Base-by-base conservation (phyloP, 2,888 invertebrate genomes). In the Lepidonotus clava region DNA sequence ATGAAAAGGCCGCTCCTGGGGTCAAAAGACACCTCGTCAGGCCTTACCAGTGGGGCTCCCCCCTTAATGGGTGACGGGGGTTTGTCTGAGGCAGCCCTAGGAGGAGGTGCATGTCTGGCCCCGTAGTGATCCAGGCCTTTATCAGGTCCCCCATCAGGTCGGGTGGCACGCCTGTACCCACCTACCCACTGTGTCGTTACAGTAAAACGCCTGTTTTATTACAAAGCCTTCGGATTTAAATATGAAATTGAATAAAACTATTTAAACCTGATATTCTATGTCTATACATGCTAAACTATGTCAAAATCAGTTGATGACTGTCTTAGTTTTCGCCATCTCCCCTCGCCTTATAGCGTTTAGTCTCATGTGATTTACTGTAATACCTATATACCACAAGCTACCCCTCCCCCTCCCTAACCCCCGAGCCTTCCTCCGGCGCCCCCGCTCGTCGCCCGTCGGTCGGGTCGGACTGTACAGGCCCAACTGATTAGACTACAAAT, bases 111-210 rank as follows among this genome's bases (percentile, higher is more conserved):
- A 21, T 71, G 71, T 71, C 71, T 71, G 71, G 71, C 36, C 71
- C 38, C 71, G 34, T 21, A 38, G 36, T 71, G 71, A 71, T 71
- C 71, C 71, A 71, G 18, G 71, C 38, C 71, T 38, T 71, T 71
- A 71, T 71, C 71, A n/a, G 1, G 2, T 32, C 36, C 71, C 71
- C 71, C 38, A 71, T 71, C 71, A 38, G 71, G 21, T 21, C 36
- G 2, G 71, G 38, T 71, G 38, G 71, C 71, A 71, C 71, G 71
- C 34, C 71, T 38, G n/a, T n/a, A n/a, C n/a, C n/a, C n/a, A n/a
- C n/a, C n/a, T n/a, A n/a, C n/a, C n/a, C n/a, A n/a, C n/a, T n/a
- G n/a, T n/a, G n/a, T n/a, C n/a, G n/a, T n/a, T n/a, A n/a, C n/a
- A n/a, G n/a, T n/a, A n/a, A n/a, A n/a, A n/a, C n/a, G n/a, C n/a